Evolutionary conservation across 2,888 invertebrate genomes (phyloP), one percentile per base, ranked within the genome.

Genomic region (Cheiracanthium punctorium): DNA sequence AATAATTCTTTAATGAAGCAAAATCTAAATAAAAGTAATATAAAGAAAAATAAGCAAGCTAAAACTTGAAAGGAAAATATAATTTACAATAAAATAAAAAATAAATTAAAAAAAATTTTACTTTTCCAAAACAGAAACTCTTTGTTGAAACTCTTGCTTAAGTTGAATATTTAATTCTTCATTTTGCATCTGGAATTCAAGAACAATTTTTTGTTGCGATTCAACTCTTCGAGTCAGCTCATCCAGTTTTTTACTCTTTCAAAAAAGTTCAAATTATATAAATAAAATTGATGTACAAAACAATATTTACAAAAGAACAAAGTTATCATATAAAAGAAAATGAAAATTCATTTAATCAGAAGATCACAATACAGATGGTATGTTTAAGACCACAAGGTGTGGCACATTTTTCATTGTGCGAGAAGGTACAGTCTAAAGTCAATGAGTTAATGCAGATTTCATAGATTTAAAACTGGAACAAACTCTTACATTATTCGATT

Each of bases 171-270:
- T 84, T 33, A 84, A 43, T 37, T 84, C 79, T 79, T 84, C 84
- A 84, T 84, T 84, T 43, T 84, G 58, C 58, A 84, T 37, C 41
- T 84, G 84, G 10, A 79, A 37, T 28, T 79, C 79, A 5, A 84
- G 29, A 20, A 74, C 30, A 30, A 69, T 43, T 69, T 84, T 84
- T 29, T 79, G 32, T 70, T 79, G 79, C 0, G 67, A 41, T 41
- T 84, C 84, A 17, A 74, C 58, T 10, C 52, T 73, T 41, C 73
- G 73, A 29, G 28, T 30, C n/a, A 84, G 52, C 28, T 79, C 84
- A n/a, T 84, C 84, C 14, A 73, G 20, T 29, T 79, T 79, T 41
- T 84, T 84, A 41, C 74, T 79, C 84, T 84, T 7, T 33, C n/a
- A 74, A 79, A 65, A 28, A 41, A 0, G 10, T 7, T 37, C 37